phyloP scores from a whole-genome alignment of 1,140 invertebrate genomes.

The Anastrepha obliqua region DNA sequence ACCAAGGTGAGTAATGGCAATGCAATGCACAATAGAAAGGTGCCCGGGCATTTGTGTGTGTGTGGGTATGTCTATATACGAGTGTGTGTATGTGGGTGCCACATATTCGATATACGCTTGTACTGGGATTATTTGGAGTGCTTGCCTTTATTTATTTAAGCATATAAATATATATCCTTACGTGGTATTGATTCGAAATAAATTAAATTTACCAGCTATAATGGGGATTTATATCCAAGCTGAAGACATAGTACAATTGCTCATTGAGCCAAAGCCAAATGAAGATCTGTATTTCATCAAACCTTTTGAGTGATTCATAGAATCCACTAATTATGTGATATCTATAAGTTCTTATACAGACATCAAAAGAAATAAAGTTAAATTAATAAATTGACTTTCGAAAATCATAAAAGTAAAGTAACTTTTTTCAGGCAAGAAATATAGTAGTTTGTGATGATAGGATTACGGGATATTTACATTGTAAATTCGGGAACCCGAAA shows the following conservation, averaged over 20 bases:
- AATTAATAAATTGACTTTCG: too few species aligned
- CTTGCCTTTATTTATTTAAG: not conserved
- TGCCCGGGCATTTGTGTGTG: not conserved
- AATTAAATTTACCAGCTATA: not conserved
- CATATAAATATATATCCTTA: not conserved
- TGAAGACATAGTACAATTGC: not conserved
- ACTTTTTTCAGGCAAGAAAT: too few species aligned
- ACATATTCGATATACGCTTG: not conserved
- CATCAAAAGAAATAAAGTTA: too few species aligned
- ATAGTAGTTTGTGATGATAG: too few species aligned
- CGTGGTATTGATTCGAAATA: not conserved
- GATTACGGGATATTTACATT: too few species aligned
- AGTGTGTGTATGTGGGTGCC: not conserved
- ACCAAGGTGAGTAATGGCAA: slow-evolving; percentile 81
- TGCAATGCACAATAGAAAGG: not conserved
- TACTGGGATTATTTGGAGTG: not conserved
- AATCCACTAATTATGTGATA: too few species aligned
- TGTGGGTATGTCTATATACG: not conserved
- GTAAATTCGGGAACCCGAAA: too few species aligned
- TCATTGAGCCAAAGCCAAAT: not conserved
- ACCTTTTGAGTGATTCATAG: not conserved
- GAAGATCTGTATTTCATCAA: not conserved
- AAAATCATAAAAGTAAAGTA: too few species aligned
- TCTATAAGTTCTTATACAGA: too few species aligned
- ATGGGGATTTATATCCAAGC: not conserved